Base-by-base conservation (phyloP, 2,113 vertebrate genomes). In the Coryphaenoides rupestris region DNA sequence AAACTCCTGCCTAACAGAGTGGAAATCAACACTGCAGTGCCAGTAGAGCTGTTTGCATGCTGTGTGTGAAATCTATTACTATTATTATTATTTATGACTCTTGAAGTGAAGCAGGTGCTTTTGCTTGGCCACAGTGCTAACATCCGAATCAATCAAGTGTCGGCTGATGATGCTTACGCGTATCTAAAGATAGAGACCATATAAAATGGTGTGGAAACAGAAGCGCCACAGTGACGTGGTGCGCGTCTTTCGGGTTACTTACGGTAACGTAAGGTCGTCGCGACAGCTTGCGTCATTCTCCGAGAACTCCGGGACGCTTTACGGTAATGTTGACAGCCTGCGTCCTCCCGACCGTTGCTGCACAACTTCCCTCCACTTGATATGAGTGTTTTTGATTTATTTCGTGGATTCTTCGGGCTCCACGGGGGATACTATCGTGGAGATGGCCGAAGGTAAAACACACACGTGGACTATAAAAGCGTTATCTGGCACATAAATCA, bases 301-400 rank as follows among this genome's bases (percentile, higher is more conserved):
- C 1, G 68, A 70, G 55, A 3, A 0, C 12, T 60, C 71, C 13
- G 21, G 53, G 75, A 59, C 57, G 1, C 60, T 78, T 86, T 84
- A 79, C 82, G 83, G 10, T 70, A 69, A 2, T 74, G 74, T 79
- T 80, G 72, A 81, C 60, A 67, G 2, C n/a, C 33, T 40, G 19
- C 0, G 54, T 15, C 2, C 2, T 0, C 14, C 14, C 21, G 16
- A 3, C 57, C 16, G 9, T 19, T 7, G 22, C 17, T 17, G 6
- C 22, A 45, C 12, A 15, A 21, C 10, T 61, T 13, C 10, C 19
- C 24, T n/a, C n/a, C n/a, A 0, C 40, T 49, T 6, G 40, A 87
- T 85, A 92, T 92, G 91, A 92, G 84, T 50, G 73, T 90, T 10
- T 91, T 91, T 68, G 90, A 92, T 33, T 79, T 91, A n/a, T 91